Evolutionary conservation across 2,113 vertebrate species (phyloP).

Genomic region (Spea multiplicata): DNA sequence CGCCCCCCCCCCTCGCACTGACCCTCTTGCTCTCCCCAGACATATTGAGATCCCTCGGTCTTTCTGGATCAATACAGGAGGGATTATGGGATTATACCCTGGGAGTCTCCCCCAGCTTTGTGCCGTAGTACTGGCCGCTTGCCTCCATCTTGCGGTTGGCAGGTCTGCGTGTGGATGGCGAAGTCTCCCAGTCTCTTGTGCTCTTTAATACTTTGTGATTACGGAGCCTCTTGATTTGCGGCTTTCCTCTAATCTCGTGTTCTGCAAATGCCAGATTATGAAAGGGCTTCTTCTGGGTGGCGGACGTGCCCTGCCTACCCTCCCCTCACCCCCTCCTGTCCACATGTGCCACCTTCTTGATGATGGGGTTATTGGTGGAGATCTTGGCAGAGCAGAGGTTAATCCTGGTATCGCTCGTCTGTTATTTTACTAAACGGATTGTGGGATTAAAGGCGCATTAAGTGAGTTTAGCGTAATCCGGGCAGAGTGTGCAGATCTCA

Average conservation of each 20-base stretch:
- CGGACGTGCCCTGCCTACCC: background rate
- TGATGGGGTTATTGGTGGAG: background rate
- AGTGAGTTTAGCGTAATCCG: background rate
- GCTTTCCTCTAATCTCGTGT: slow-evolving; percentile 38
- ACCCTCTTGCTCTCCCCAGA: too few relatives aligned
- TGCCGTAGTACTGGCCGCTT: background rate
- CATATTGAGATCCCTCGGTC: too few relatives aligned
- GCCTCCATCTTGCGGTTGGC: background rate
- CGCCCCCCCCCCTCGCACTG: too few relatives aligned
- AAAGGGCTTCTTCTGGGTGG: background rate
- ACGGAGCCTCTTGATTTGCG: slow-evolving; percentile 15
- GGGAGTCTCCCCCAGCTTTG: background rate
- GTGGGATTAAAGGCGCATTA: background rate
- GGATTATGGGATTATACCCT: too few relatives aligned
- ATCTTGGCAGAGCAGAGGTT: background rate
- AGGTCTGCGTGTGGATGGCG: background rate
- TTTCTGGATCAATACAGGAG: too few relatives aligned
- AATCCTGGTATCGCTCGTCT: background rate
- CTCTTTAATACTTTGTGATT: slow-evolving; percentile 28
- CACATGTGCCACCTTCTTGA: background rate
- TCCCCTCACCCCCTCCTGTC: background rate
- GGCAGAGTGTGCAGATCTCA: background rate
- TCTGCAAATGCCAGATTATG: slow-evolving; percentile 9
- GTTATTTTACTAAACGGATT: background rate
- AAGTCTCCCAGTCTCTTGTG: background rate